Evolutionary conservation across 2,113 vertebrate species (phyloP).

Genomic region (Pionites leucogaster): DNA sequence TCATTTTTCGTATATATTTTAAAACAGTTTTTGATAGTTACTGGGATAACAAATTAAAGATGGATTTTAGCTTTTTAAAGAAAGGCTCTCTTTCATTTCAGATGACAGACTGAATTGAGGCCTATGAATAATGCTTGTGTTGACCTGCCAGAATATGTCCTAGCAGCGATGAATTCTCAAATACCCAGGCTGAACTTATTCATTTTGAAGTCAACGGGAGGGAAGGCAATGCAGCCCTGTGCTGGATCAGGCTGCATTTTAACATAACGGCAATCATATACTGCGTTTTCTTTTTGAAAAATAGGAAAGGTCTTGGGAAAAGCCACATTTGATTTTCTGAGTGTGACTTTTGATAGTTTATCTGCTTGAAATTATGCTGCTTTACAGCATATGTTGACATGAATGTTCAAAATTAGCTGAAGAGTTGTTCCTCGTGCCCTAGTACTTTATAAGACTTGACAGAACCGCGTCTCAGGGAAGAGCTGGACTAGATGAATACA

Average conservation of each 20-base stretch:
- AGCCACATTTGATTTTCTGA: background rate
- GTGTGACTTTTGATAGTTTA: background rate
- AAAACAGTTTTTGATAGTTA: constrained; percentile 38
- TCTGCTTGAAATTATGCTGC: background rate
- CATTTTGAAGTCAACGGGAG: constrained; percentile 54
- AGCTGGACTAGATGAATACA: background rate
- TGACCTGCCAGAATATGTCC: constrained; percentile 65
- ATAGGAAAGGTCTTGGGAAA: background rate
- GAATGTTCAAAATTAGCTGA: background rate
- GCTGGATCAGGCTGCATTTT: constrained; percentile 20
- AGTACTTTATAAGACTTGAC: background rate
- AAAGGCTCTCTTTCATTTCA: constrained; percentile 53
- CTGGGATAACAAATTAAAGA: constrained; percentile 56
- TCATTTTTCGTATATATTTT: constrained; percentile 36
- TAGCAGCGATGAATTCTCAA: constrained; percentile 51
- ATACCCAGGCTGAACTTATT: constrained; percentile 48
- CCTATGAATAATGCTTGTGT: constrained; percentile 63
- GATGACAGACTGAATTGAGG: constrained; percentile 57
- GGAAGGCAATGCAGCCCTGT: constrained; percentile 15
- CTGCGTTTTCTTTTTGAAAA: background rate
- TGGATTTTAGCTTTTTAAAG: constrained; percentile 53
- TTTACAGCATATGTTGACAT: background rate
- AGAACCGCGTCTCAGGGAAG: background rate
- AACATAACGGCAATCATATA: background rate
- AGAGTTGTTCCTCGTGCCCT: background rate